Conservation (phyloP, 2,113 vertebrate genomes). For the Bambusicola thoracicus region DNA sequence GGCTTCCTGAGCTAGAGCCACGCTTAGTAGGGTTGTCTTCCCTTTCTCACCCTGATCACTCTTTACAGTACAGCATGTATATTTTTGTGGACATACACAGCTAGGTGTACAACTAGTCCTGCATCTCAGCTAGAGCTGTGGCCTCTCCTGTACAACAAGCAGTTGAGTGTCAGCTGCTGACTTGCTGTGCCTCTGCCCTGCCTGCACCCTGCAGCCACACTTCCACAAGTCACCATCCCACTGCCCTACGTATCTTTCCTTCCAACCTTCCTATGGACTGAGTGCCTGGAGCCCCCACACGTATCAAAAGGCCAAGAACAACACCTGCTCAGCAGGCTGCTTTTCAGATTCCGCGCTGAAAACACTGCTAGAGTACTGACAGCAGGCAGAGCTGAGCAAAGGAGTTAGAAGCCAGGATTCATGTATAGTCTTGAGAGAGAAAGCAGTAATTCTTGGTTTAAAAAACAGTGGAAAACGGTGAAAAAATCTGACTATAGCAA, state of each 20-base stretch:
- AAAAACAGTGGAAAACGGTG: neutral
- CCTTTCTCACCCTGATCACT: neutral
- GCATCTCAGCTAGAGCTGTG: accelerated
- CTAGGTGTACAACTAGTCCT: accelerated
- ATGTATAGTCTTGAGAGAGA: neutral
- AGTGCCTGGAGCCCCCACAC: neutral
- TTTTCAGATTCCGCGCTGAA: neutral
- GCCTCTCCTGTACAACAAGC: neutral
- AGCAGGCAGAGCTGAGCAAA: neutral
- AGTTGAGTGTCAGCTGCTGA: neutral
- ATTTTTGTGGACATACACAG: accelerated
- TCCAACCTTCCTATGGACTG: neutral
- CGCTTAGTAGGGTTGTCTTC: neutral
- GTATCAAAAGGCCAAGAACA: neutral
- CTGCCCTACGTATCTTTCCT: neutral
- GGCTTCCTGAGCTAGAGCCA: neutral
- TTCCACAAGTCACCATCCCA: neutral
- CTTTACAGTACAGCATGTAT: neutral
- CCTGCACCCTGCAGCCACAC: no score
- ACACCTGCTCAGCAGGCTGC: neutral
- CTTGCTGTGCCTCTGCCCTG: neutral
- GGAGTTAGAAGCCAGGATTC: neutral
- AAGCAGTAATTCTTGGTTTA: neutral
- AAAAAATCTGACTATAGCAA: neutral
- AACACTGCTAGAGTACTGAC: neutral